Evolutionary conservation across 2,797 vertebrate genomes (phyloP), one percentile per base, ranked within the genome.

Genomic region (Xenopus petersii): DNA sequence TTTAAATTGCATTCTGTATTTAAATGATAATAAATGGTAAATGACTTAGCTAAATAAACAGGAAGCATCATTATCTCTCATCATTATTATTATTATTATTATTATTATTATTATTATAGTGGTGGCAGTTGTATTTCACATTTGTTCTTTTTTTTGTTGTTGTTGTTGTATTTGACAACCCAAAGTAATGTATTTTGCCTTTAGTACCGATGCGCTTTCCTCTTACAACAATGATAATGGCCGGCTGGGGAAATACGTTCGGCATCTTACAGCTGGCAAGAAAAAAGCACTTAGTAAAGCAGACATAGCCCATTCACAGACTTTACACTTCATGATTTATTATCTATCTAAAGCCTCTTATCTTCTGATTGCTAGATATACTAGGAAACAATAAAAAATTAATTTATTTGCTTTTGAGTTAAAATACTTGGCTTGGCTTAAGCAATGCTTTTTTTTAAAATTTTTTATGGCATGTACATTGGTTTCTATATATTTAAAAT

Each of bases 361-460:
- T 77, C 47, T 3, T 61, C 55, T 77, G 69, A 71, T 71, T 77
- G 69, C 64, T 24, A 51, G 48, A 77, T 72, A 66, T 77, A 77
- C 30, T 42, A 72, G 49, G 12, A 77, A 56, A 77, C 56, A 67
- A 69, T 75, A 67, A 77, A 71, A 70, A 70, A 70, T 64, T 51
- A 70, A 55, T 64, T 75, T 69, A 63, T 65, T 63, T 75, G 48
- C 66, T 49, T 69, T 67, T 75, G 55, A 69, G 59, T 69, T 75
- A 74, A 71, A 65, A 62, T 70, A 55, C 69, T 66, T 62, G 71
- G 64, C 69, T 66, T 62, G 71, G 64, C 62, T 77, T 77, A 71
- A 67, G 69, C 64, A 67, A 26, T 64, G 49, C 63, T 55, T 46
- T 17, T 1, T n/a, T 51, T 75, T 60, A 30, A 64, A 2, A 5